Evolutionary conservation across 2,113 vertebrate genomes (phyloP), one percentile per base, ranked within the genome.

Genomic region (Leucopsar rothschildi): DNA sequence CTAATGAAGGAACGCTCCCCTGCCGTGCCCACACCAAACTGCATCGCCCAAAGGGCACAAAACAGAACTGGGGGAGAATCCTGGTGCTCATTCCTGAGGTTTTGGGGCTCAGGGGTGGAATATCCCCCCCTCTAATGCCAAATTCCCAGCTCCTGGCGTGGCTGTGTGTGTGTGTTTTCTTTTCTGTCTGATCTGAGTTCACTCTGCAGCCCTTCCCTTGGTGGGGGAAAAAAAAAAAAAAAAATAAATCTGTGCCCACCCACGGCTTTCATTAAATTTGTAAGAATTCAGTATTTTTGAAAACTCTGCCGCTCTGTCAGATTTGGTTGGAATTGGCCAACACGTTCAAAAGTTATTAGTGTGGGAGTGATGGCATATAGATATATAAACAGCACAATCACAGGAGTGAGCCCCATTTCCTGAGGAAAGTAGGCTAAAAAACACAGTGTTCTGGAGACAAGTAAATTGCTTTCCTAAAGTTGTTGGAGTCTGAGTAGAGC

Each of bases 331-430:
- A 96, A 96, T 96, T 94, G 96, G 96, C 95, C 95, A 88, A 96
- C 94, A 97, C 94, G 83, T 93, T 96, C 96, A 97, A 52, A 92
- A 96, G 96, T 97, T 97, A 97, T 97, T 97, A 95, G 96, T 93
- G 96, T 97, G 94, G 96, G 96, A 95, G 96, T 93, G 96, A 94
- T 97, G 96, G 95, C 92, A 92, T 88, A 81, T 78, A 94, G 95
- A 94, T 96, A 88, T 71, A 95, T 95, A 97, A 97, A 97, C 96
- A 97, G 95, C 95, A 96, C 91, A 88, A 94, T 92, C 96, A 83
- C 92, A 90, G 45, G 75, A 97, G 94, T 64, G 89, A 97, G 94
- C 95, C 95, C 94, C 88, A 35, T 91, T 95, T 96, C 96, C 95
- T 86, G 88, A 81, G 88, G 91, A 71, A 97, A 96, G 91, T 56